phyloP scores from a whole-genome alignment of 1,140 invertebrate species.

The Atta texana region DNA sequence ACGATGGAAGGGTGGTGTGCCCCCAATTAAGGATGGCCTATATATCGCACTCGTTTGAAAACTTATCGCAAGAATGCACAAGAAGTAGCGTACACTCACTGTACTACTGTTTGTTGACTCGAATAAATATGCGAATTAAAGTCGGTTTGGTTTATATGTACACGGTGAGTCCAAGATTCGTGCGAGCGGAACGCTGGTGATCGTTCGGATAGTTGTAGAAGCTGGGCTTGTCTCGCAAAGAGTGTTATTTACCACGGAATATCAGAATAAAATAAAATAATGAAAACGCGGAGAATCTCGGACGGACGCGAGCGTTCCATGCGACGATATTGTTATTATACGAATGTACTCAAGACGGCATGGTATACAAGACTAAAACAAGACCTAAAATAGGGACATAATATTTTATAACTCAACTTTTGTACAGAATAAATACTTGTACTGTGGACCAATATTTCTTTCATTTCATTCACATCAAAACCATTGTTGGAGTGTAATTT shows the following conservation, averaged over 20 bases:
- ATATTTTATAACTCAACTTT: slow-evolving; percentile 85
- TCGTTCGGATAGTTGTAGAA: slow-evolving; percentile 35
- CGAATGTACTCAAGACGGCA: slow-evolving; percentile 81
- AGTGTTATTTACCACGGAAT: neutral
- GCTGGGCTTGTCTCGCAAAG: neutral
- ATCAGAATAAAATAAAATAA: neutral
- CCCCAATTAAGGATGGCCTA: slow-evolving; percentile 67
- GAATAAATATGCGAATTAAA: slow-evolving; percentile 75
- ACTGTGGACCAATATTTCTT: slow-evolving; percentile 85
- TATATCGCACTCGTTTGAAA: slow-evolving; percentile 75
- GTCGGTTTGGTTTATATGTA: slow-evolving; percentile 79
- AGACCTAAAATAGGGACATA: slow-evolving; percentile 84
- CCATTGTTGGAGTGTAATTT: slow-evolving; percentile 4
- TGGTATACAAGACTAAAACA: slow-evolving; percentile 84
- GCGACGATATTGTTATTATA: slow-evolving; percentile 82
- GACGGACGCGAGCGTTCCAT: slow-evolving; percentile 73
- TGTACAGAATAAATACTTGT: slow-evolving; percentile 85
- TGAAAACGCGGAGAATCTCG: neutral
- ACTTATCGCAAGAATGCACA: slow-evolving; percentile 74
- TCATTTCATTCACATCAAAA: slow-evolving; percentile 78
- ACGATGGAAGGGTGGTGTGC: slow-evolving; percentile 38
- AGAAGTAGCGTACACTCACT: slow-evolving; percentile 78
- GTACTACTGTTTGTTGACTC: slow-evolving; percentile 81
- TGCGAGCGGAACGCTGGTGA: slow-evolving; percentile 68
- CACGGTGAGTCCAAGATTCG: slow-evolving; percentile 77